Base-by-base conservation (phyloP, 2,797 vertebrate species). In the Euphonia xanthogaster region DNA sequence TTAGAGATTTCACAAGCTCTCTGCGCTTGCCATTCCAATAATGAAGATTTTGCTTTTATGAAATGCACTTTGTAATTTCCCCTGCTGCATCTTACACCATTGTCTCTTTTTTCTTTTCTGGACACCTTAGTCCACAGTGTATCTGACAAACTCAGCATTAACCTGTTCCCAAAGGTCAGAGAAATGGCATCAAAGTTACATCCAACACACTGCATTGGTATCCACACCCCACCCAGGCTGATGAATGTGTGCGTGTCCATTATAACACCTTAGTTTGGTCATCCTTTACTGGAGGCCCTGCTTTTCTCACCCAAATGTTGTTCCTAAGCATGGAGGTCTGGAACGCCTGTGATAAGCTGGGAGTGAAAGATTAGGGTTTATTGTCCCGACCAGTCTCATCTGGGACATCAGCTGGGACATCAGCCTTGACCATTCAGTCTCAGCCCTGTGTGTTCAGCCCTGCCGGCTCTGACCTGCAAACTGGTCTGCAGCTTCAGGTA, bases 211-310 rank as follows among this genome's bases (percentile, higher is more conserved):
- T 39, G 57, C 35, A 7, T 17, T 10, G 10, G 54, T 9, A 28
- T 28, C 17, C 4, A 5, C 8, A 7, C 20, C 13, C 55, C 2
- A 1, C 44, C 10, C 68, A 50, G 4, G 5, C 15, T 11, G 7
- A 42, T 28, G 42, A 9, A 20, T 9, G 2, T 48, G 20, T 24
- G 57, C 1, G 0, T 12, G 18, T 33, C 53, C 35, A n/a, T 6
- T 8, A 8, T 6, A 3, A 60, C 8, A 27, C 6, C 12, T 63
- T 55, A 25, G 25, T 28, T 25, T 28, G 14, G 7, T 60, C 6
- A 1, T 68, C 31, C 16, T 77, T 51, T 31, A 21, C 6, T 68
- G 40, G 23, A 14, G 16, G 7, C 35, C 37, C 5, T 21, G 12
- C 25, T 35, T 73, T 79, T 68, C 40, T 65, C 19, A 42, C 13